Percentiles rank a stretch among this genome's conserved stretches.
Evolutionary conservation across 2,797 vertebrate genomes (phyloP).

Genomic region (Coranthus polyacanthus): DNA sequence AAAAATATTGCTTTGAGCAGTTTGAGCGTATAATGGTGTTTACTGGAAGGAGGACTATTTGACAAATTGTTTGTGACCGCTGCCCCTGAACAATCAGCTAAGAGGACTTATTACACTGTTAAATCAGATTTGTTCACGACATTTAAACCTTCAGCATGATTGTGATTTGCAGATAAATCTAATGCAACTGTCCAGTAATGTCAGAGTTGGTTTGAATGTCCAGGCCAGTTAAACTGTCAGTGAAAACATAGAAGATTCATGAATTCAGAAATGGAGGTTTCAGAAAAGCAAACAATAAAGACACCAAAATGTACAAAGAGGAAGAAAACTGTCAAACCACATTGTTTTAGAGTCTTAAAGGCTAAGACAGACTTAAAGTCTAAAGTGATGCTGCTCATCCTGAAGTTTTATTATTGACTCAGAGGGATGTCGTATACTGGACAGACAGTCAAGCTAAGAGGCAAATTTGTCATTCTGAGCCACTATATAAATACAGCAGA

Average conservation of each 20-base stretch:
- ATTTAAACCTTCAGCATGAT: constrained; percentile 10
- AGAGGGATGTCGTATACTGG: no score
- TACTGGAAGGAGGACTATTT: constrained; percentile 1
- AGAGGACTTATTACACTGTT: constrained; percentile 15
- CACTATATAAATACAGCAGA: no score
- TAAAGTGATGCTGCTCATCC: no score
- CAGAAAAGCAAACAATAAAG: neutral
- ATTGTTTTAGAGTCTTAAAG: no score
- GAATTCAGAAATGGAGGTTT: neutral
- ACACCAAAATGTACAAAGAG: neutral
- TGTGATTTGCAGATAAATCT: constrained; percentile 23
- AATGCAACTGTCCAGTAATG: neutral
- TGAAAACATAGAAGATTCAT: neutral
- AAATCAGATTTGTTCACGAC: constrained; percentile 16
- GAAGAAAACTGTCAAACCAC: no score
- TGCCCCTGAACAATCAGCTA: constrained; percentile 12
- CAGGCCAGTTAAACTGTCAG: neutral
- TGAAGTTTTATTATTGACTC: no score
- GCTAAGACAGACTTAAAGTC: no score
- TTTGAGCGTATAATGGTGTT: neutral
- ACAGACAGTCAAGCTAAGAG: no score
- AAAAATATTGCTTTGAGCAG: constrained; percentile 5
- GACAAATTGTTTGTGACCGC: constrained; percentile 26
- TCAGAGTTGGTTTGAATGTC: neutral
- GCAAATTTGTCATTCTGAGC: no score